Percentiles rank a stretch among this genome's conserved stretches.
phyloP scores from a whole-genome alignment of 2,113 vertebrate genomes.

The Hippocampus barbouri region DNA sequence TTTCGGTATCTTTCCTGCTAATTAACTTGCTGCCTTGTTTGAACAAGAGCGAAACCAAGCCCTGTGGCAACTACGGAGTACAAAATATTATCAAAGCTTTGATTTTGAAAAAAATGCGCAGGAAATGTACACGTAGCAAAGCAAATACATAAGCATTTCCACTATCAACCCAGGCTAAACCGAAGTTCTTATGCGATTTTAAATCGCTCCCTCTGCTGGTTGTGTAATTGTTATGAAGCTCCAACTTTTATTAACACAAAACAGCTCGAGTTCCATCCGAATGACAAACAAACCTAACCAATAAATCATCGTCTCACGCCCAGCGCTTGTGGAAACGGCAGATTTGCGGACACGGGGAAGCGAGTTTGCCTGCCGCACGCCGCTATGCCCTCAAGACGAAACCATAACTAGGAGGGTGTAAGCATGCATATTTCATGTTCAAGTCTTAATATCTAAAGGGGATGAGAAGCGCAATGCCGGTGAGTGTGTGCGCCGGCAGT shows the following conservation, averaged over 20 bases:
- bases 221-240: neutral
- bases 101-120: too few species aligned
- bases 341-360: constrained; percentile 24
- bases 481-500: constrained; percentile 29
- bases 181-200: too few species aligned
- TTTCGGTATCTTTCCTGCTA: neutral
- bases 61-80: too few species aligned
- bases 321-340: constrained; percentile 10
- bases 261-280: neutral
- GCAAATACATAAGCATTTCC: too few species aligned
- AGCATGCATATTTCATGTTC: constrained; percentile 65
- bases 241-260: neutral
- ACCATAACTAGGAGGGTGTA: constrained; percentile 59
- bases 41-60: neutral
- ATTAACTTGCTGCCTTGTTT: neutral
- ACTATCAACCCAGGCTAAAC: too few species aligned
- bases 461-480: constrained; percentile 35
- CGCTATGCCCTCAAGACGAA: constrained; percentile 48
- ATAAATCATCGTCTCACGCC: constrained; percentile 2
- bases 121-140: too few species aligned
- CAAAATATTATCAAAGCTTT: too few species aligned
- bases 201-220: neutral
- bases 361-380: constrained; percentile 19
- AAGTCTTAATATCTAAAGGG: constrained; percentile 61
- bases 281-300: neutral